A percentile compares a stretch with the other conserved stretches of the same genome.
phyloP scores from a whole-genome alignment of 1,140 invertebrate genomes.

The Drosophila leontia region DNA sequence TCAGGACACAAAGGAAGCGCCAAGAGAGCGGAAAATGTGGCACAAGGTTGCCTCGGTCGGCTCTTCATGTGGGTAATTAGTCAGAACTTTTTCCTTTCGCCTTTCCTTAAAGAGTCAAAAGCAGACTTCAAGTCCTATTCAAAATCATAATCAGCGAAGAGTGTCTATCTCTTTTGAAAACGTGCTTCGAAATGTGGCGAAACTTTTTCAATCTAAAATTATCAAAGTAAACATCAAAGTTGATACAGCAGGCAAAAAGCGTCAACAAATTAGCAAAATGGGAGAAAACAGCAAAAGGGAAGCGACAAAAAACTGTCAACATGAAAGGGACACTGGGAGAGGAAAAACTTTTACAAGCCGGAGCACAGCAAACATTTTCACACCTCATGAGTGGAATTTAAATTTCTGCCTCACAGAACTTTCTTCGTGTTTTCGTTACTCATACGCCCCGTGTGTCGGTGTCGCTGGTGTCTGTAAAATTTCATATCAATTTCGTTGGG shows the following conservation, averaged over 20 bases:
- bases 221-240: constrained; percentile 80
- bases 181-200: constrained; percentile 33
- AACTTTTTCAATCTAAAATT: constrained; percentile 82
- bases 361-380: constrained; percentile 62
- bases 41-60: constrained; percentile 53
- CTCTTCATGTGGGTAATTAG: constrained; percentile 41
- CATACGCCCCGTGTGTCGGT: constrained; percentile 49
- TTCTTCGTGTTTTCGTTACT: constrained; percentile 32
- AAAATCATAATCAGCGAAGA: constrained; percentile 8
- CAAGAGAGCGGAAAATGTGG: constrained; percentile 38
- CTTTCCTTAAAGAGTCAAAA: constrained; percentile 20
- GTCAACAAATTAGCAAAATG: constrained; percentile 69
- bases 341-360: constrained; percentile 51
- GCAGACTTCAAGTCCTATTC: constrained; percentile 14
- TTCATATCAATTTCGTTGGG: constrained; percentile 78
- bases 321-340: constrained; percentile 35
- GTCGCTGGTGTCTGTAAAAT: constrained; percentile 57
- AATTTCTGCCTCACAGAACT: constrained; percentile 50
- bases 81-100: constrained; percentile 5
- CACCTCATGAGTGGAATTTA: constrained; percentile 78
- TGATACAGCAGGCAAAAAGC: constrained; percentile 38
- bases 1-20: constrained; percentile 14
- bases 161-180: background rate
- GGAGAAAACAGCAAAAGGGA: constrained; percentile 25
- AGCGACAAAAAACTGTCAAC: constrained; percentile 44